Percentiles rank a stretch among this genome's conserved stretches.
Evolutionary conservation across 2,888 invertebrate species (phyloP).

Genomic region (Netelia fuscicornis): DNA sequence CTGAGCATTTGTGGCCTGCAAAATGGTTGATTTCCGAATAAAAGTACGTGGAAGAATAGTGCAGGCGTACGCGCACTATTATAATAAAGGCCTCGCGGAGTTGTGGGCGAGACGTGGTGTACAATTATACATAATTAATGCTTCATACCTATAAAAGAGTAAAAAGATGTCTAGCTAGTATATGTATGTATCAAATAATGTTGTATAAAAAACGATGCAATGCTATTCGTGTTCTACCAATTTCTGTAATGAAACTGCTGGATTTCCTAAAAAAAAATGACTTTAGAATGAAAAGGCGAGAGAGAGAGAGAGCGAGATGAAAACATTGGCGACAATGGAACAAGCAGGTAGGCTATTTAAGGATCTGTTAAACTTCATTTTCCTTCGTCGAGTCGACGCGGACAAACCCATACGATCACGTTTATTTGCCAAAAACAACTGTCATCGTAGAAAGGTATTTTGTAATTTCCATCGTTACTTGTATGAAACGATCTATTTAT

Average conservation of each 20-base stretch:
- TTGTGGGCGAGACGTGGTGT: slow-evolving; percentile 62
- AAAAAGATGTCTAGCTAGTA: slow-evolving; percentile 56
- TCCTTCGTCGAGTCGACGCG: neutral
- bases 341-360: neutral
- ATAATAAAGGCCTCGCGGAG: slow-evolving; percentile 48
- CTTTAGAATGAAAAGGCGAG: neutral
- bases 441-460: slow-evolving; percentile 40
- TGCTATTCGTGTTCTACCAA: neutral
- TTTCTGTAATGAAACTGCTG: neutral
- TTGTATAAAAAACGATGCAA: slow-evolving; percentile 56
- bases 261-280: neutral
- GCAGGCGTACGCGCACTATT: slow-evolving; percentile 43
- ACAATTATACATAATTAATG: slow-evolving; percentile 69
- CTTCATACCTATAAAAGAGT: slow-evolving; percentile 64
- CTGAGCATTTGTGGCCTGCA: slow-evolving; percentile 56
- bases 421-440: slow-evolving; percentile 38
- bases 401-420: slow-evolving; percentile 24
- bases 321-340: neutral
- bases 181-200: slow-evolving; percentile 66
- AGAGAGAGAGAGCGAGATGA: neutral
- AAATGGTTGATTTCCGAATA: slow-evolving; percentile 45
- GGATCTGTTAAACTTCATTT: neutral
- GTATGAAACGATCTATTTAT: slow-evolving; percentile 48
- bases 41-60: slow-evolving; percentile 20
- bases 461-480: slow-evolving; percentile 31